Percentiles rank a stretch among this genome's conserved stretches.
Conservation (phyloP, 2,797 vertebrate genomes). For the Anabas testudineus region DNA sequence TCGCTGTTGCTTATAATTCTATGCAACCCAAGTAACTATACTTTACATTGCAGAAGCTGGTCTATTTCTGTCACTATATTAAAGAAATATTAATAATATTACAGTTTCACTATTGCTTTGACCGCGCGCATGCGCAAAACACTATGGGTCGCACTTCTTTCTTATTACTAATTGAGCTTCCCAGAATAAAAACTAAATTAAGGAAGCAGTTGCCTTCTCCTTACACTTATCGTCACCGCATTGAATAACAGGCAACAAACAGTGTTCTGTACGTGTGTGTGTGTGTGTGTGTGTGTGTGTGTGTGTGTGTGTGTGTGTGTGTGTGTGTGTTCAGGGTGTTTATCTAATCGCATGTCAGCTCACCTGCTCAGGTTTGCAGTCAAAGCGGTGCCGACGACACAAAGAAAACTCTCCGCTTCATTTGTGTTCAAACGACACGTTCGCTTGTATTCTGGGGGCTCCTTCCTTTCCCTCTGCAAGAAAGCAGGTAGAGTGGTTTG, state of each 20-base stretch:
- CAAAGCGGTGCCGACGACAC: slow-evolving; percentile 59
- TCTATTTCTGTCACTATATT: neutral
- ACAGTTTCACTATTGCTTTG: neutral
- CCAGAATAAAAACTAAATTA: no score
- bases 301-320: no score
- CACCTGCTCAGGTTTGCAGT: slow-evolving; percentile 68
- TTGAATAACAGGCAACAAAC: neutral
- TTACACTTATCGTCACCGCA: neutral
- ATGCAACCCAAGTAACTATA: no score
- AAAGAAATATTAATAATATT: neutral
- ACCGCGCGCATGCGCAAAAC: neutral
- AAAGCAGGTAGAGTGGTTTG: accelerated
- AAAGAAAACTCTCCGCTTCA: neutral
- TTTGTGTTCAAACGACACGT: slow-evolving; percentile 59
- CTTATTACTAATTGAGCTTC: neutral
- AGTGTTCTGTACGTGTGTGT: no score
- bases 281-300: no score
- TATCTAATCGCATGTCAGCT: neutral
- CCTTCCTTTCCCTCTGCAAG: neutral
- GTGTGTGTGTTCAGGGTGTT: no score
- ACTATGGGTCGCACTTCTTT: neutral
- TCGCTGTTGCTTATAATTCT: neutral
- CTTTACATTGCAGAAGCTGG: neutral
- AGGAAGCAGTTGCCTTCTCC: no score
- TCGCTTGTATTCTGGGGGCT: neutral